Evolutionary conservation across 2,113 vertebrate genomes (phyloP), one percentile per base, ranked within the genome.

Genomic region (Pterocles gutturalis): DNA sequence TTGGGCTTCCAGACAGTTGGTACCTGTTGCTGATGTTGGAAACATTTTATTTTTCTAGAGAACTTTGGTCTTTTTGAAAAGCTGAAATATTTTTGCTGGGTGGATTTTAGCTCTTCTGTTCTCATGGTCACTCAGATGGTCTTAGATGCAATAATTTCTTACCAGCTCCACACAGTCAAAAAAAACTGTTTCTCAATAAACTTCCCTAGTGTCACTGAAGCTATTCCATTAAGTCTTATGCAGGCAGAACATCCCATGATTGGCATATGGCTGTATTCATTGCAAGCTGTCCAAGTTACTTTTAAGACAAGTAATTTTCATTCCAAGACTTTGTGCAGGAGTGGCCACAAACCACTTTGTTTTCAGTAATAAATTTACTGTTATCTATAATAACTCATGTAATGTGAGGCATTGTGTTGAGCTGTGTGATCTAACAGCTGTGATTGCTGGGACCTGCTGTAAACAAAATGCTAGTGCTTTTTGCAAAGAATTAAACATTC

Each of bases 401-500:
- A 96, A 96, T 84, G 89, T 83, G 92, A 90, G 72, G 41, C 43
- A 62, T 70, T 97, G 82, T 83, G 62, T 67, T 95, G 87, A 97
- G 46, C 67, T 81, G 8, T 78, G 72, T 66, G 72, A 86, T 80
- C 28, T 67, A 96, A 73, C 93, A 96, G 87, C 93, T 95, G 49
- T 89, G 65, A 93, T 82, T 94, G 77, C 76, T 82, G 53, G 55
- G 96, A 96, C 90, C 90, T 89, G 91, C 62, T 73, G 86, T 94
- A 95, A 98, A 95, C 78, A 93, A 97, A 93, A 86, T 41, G 7
- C 89, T 77, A 77, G 90, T 95, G 90, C 62, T 61, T 66, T 87
- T 76, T 82, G 36, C 54, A 94, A 92, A 97, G 94, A 97, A 96
- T 96, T 83, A 93, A 95, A 77, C 72, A 97, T 97, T 98, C 94